Base-by-base conservation (phyloP, 2,888 invertebrate genomes). In the Trichogramma evanescens region DNA sequence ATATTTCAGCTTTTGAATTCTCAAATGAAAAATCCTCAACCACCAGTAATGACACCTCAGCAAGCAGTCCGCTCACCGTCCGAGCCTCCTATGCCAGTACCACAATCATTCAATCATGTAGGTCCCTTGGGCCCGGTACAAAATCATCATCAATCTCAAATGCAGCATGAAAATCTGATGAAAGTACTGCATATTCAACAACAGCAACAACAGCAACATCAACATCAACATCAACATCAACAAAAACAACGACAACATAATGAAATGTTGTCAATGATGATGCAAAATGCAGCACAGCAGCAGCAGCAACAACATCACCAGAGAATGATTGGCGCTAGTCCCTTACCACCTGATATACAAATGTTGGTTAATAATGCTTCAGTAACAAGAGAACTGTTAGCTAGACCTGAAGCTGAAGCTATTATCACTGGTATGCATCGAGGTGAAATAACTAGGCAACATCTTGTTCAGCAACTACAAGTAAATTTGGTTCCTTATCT, bases 381-480 rank as follows among this genome's bases (percentile, higher is more conserved):
- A 70, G 77, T 81, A 69, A 83, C 86, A 69, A 79, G 86, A 53
- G 89, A 89, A 65, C 77, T 89, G 66, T 74, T 89, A 61, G 87
- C 86, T 74, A 78, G 89, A 65, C 89, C 89, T 0, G 90, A 90
- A 73, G 88, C 89, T 9, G 88, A 89, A 75, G 88, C 89, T 53
- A 86, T 91, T 62, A 82, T 91, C 67, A 87, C 89, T 77, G 88
- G 89, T 66, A 78, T 91, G 71, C 85, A 87, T 70, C 85, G 86
- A 38, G 91, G 91, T 60, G 90, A 91, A 77, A 86, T 91, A 62
- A 89, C 89, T 2, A 82, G 84, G 41, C 86, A 87, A 71, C 86
- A 89, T 72, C 78, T 91, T 67, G 85, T 89, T 75, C 89, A 89
- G 74, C 91, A 91, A 74, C 80, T 91, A 58, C 82, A 82, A 70